Conservation (phyloP, 2,797 vertebrate species). For the Anabas testudineus region DNA sequence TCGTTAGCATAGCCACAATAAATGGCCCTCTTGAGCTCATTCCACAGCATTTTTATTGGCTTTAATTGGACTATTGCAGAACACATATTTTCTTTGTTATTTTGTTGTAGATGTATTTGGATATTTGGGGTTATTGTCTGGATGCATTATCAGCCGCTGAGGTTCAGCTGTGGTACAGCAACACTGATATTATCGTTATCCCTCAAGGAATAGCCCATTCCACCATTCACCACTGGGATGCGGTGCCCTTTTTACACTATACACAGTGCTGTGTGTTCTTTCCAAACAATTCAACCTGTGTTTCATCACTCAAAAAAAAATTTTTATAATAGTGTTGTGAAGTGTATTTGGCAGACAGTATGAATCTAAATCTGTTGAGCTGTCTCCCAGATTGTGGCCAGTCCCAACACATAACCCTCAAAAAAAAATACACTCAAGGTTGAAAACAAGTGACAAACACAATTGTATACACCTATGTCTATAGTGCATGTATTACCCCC, state of each 20-base stretch:
- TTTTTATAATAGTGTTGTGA: neutral
- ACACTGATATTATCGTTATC: too few relatives aligned
- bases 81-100: too few relatives aligned
- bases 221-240: neutral
- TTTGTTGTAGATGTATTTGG: neutral
- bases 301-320: neutral
- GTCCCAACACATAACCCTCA: neutral
- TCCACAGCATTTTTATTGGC: too few relatives aligned
- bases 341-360: conserved; percentile 11
- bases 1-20: too few relatives aligned
- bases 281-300: neutral
- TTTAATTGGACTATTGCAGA: too few relatives aligned
- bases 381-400: conserved; percentile 7
- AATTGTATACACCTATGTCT: conserved; percentile 11
- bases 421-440: conserved; percentile 8
- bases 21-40: too few relatives aligned
- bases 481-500: neutral
- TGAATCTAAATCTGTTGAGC: conserved; percentile 19
- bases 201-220: neutral
- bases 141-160: too few relatives aligned
- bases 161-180: too few relatives aligned
- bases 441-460: conserved; percentile 31
- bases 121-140: neutral
- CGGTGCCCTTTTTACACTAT: neutral
- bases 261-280: neutral